phyloP scores from a whole-genome alignment of 2,888 invertebrate genomes.

The Thumatha senex region DNA sequence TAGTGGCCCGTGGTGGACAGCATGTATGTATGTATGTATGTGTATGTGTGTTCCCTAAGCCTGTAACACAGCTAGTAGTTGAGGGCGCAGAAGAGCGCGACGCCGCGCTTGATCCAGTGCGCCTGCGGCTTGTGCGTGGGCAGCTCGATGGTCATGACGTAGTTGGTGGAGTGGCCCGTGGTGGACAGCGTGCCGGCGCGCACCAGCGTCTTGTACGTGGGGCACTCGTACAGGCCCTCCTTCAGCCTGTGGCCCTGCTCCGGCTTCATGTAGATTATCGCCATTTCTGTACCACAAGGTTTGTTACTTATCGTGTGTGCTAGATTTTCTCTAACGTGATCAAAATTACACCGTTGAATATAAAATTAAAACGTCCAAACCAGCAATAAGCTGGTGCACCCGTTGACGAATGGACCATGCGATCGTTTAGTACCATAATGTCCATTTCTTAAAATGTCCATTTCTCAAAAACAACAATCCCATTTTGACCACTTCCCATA shows the following conservation, averaged over 20 bases:
- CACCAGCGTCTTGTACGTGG: slow-evolving; percentile 90
- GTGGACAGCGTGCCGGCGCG: slow-evolving; percentile 90
- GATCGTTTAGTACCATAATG: too few species aligned
- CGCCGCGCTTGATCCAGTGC: slow-evolving; percentile 91
- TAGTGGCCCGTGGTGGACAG: too few species aligned
- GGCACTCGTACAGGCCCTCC: slow-evolving; percentile 85
- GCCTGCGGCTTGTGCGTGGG: slow-evolving; percentile 85
- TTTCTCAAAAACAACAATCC: too few species aligned
- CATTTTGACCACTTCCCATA: too few species aligned
- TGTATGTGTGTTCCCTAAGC: too few species aligned
- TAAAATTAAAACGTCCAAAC: too few species aligned
- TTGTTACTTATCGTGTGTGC: background rate
- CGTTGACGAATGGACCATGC: too few species aligned
- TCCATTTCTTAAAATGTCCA: too few species aligned
- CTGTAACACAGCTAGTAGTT: slow-evolving; percentile 63
- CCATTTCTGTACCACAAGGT: slow-evolving; percentile 81
- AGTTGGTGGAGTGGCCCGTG: slow-evolving; percentile 93
- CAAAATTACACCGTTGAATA: too few species aligned
- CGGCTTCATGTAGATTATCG: slow-evolving; percentile 87
- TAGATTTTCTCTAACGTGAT: background rate
- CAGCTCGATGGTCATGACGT: slow-evolving; percentile 89
- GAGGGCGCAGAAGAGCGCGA: slow-evolving; percentile 90
- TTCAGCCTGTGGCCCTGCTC: slow-evolving; percentile 83
- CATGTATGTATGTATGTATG: too few species aligned
- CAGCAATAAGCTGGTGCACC: too few species aligned